A percentile compares a stretch with the other conserved stretches of the same genome.
Conservation (phyloP, 2,888 invertebrate species). For the Ramazzottius varieornatus region DNA sequence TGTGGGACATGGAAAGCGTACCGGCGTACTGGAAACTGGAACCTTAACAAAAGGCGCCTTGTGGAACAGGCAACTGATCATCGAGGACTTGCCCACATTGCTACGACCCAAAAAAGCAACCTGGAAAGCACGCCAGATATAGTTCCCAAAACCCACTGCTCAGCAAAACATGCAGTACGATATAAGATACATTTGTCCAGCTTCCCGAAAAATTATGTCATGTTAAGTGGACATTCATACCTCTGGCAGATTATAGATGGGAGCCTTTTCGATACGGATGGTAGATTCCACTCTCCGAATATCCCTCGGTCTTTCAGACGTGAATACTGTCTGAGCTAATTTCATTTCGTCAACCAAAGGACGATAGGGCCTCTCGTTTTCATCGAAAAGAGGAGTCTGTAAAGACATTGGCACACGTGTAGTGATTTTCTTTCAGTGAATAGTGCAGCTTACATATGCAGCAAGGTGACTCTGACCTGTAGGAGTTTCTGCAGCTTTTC, state of each 20-base stretch:
- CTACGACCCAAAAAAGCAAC: constrained; percentile 20
- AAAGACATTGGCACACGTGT: not conserved
- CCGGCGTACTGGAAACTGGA: constrained; percentile 10
- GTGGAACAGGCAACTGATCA: constrained; percentile 16
- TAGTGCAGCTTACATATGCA: too few species aligned
- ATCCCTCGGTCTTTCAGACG: not conserved
- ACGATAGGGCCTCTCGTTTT: too few species aligned
- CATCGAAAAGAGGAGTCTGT: too few species aligned
- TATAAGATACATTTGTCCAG: not conserved
- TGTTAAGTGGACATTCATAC: too few species aligned
- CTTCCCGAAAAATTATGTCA: too few species aligned
- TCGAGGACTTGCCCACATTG: constrained; percentile 21
- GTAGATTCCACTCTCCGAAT: not conserved
- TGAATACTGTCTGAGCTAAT: not conserved
- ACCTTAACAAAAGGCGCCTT: constrained; percentile 12
- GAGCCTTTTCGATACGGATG: not conserved
- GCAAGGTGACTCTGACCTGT: not conserved
- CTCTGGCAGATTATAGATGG: not conserved
- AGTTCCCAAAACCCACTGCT: not conserved
- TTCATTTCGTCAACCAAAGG: too few species aligned
- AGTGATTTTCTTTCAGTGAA: not conserved
- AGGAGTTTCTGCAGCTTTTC: not conserved
- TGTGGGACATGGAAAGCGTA: not conserved
- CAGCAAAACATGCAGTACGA: not conserved
- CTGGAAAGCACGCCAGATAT: constrained; percentile 11